Evolutionary conservation across 2,797 vertebrate species (phyloP), one percentile per base, ranked within the genome.

Genomic region (Hirundo rustica): DNA sequence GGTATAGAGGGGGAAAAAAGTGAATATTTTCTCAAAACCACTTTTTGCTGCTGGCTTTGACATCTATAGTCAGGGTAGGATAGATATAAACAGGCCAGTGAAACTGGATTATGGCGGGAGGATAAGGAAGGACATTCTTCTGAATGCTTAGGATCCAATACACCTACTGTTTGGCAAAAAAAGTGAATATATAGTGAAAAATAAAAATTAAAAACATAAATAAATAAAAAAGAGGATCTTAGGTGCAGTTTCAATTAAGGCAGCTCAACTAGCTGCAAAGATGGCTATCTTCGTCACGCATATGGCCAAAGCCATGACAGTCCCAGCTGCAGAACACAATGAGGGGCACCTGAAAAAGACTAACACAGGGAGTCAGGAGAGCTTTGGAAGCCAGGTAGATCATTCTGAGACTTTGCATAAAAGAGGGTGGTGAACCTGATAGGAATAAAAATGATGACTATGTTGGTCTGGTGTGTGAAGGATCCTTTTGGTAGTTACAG

Each of bases 1-100:
- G 42, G 23, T 65, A 22, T 16, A 11, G 9, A 20, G 13, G 4
- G 3, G 0, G 4, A 18, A 36, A 20, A 48, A 30, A 11, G 5
- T 4, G 3, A 80, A 19, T 34, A 15, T 76, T 82, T 82, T 84
- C 60, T 85, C 38, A 42, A n/a, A 87, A 58, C 18, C 4, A 1
- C 26, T 70, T 89, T 94, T 80, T 1, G 1, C 45, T 88, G n/a
- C n/a, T 85, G 65, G 36, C 4, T 83, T 93, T 85, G 62, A 23
- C 6, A 18, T 67, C 53, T 45, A 6, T 34, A 57, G 26, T 18
- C 38, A 45, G 45, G 14, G 16, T 45, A 61, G 22, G 27, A 22
- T 19, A 74, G 16, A 16, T 45, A 32, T 2, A 19, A 94, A 29
- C 22, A 44, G 71, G 42, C 13, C 9, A 23, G 36, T 44, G 30